Conservation (phyloP, 2,113 vertebrate species). For the Pogona vitticeps region DNA sequence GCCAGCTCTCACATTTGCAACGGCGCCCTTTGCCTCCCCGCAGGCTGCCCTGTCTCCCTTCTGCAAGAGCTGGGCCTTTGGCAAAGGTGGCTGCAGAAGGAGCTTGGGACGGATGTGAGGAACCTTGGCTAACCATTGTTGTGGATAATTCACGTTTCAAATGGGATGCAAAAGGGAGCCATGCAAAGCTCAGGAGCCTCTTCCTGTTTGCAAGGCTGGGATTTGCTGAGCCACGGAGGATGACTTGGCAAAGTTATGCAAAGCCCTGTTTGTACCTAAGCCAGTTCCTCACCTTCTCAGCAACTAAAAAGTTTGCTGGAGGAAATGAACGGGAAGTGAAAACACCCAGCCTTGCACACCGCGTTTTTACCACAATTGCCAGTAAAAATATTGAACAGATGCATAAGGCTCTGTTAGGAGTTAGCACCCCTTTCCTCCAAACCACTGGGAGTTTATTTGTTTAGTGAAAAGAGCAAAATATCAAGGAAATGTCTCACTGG, state of each 20-base stretch:
- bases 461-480: background rate
- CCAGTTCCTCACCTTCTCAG: constrained; percentile 5
- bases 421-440: background rate
- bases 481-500: too few species aligned
- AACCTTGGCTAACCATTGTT: too few species aligned
- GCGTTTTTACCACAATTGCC: background rate
- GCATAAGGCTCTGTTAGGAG: background rate
- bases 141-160: background rate
- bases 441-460: background rate
- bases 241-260: constrained; percentile 7
- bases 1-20: too few species aligned
- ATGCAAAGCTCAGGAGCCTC: background rate
- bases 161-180: background rate
- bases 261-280: background rate
- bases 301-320: background rate
- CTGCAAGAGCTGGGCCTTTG: too few species aligned
- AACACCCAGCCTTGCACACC: background rate
- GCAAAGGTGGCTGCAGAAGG: too few species aligned
- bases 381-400: background rate
- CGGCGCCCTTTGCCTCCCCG: too few species aligned
- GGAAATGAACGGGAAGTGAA: background rate
- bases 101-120: too few species aligned
- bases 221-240: background rate
- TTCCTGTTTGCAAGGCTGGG: background rate
- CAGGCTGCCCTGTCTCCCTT: too few species aligned